These are phyloP conservation scores for Anomalospiza imberbis DNA, from an alignment of 2,797 vertebrate species.

Conservation along the genomic window DNA sequence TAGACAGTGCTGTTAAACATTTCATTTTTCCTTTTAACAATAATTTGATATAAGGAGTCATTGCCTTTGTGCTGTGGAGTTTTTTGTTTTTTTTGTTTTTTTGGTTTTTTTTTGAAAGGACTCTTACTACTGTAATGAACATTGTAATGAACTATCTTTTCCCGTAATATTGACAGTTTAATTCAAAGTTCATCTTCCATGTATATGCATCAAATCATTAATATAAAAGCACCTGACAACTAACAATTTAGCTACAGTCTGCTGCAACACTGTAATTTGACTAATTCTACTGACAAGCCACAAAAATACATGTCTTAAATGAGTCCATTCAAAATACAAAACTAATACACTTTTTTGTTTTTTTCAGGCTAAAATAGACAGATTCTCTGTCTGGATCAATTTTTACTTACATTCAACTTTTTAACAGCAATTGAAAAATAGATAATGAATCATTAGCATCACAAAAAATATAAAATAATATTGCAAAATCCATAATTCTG, in stretches of 20 bases:
- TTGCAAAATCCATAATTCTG: constrained; percentile 9
- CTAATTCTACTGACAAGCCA: not conserved
- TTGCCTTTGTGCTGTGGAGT: not conserved
- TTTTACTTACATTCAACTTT: not conserved
- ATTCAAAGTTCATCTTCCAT: not conserved
- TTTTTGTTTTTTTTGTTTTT: no score
- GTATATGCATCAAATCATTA: not conserved
- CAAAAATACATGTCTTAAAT: not conserved
- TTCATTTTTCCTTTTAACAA: not conserved
- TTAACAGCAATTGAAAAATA: not conserved
- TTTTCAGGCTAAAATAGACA: not conserved
- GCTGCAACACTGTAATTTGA: not conserved
- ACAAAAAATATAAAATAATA: not conserved
- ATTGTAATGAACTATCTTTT: not conserved
- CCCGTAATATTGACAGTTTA: not conserved
- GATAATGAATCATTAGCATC: not conserved
- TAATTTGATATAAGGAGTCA: not conserved
- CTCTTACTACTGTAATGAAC: not conserved
- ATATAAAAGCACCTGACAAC: not conserved
- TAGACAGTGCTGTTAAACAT: not conserved
- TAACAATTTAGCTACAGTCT: not conserved
- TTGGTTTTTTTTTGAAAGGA: not conserved
- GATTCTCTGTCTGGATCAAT: not conserved
- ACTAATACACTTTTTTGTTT: not conserved
- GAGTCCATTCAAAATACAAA: not conserved